A percentile compares a stretch with the other conserved stretches of the same genome.
These are phyloP conservation scores for Dryococelus australis DNA, from an alignment of 2,888 invertebrate species.

Conservation along the genomic window DNA sequence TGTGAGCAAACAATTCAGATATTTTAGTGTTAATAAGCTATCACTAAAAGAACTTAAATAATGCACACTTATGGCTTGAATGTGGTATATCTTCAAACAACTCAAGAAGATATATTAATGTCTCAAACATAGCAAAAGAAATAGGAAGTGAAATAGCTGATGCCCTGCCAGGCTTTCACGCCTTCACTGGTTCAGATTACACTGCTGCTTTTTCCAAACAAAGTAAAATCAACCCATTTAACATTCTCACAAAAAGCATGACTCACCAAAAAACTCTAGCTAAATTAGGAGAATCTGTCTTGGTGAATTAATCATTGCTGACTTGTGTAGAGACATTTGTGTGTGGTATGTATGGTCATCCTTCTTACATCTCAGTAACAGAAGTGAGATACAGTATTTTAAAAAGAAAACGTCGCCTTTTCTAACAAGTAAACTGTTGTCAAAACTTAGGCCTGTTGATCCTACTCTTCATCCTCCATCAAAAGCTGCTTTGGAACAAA, in stretches of 20 bases:
- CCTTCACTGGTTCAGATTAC: neutral
- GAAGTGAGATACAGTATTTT: constrained; percentile 20
- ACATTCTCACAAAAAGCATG: constrained; percentile 11
- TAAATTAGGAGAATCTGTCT: constrained; percentile 11
- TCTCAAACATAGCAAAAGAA: neutral
- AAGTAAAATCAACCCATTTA: neutral
- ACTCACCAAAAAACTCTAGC: constrained; percentile 3
- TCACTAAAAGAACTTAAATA: neutral
- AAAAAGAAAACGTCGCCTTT: neutral
- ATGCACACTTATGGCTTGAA: constrained; percentile 12
- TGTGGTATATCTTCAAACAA: constrained; percentile 4
- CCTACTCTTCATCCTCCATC: constrained; percentile 20
- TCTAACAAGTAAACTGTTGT: neutral
- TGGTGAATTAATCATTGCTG: constrained; percentile 6
- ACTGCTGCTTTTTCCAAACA: constrained; percentile 20
- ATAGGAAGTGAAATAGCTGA: neutral
- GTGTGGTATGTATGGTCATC: constrained; percentile 12
- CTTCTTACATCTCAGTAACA: neutral
- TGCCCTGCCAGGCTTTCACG: neutral
- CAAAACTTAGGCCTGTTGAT: constrained; percentile 25
- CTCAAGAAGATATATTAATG: neutral
- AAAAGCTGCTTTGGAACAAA: constrained; percentile 19
- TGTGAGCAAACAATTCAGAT: neutral
- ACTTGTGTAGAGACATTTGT: neutral
- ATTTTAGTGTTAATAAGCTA: constrained; percentile 4